Percentiles rank a stretch among this genome's conserved stretches.
phyloP scores from a whole-genome alignment of 2,888 invertebrate genomes.

The Rutpela maculata region DNA sequence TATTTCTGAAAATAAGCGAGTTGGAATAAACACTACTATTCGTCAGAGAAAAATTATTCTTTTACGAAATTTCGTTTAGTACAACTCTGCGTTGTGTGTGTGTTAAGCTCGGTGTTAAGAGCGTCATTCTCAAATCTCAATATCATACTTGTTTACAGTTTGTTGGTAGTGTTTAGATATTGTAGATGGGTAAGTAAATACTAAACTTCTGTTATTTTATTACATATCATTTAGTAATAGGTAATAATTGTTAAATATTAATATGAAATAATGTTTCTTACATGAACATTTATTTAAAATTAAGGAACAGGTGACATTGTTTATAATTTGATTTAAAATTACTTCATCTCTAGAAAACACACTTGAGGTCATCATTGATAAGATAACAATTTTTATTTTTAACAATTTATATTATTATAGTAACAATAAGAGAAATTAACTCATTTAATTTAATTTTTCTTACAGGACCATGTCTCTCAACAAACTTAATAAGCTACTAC shows the following conservation, averaged over 20 bases:
- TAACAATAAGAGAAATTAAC: too few species aligned
- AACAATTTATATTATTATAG: too few species aligned
- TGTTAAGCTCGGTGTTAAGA: neutral
- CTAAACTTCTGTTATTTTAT: too few species aligned
- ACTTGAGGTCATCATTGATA: neutral
- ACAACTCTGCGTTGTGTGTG: neutral
- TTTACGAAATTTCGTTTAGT: neutral
- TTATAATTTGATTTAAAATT: neutral
- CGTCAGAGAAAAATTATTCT: too few species aligned
- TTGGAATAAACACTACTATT: too few species aligned
- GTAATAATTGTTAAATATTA: too few species aligned
- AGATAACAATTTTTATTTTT: neutral
- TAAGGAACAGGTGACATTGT: neutral
- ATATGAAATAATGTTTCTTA: too few species aligned
- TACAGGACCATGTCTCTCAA: conserved; percentile 15
- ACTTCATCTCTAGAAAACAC: neutral
- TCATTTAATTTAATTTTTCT: too few species aligned
- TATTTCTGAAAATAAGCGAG: too few species aligned
- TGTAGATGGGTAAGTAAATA: neutral
- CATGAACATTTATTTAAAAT: too few species aligned
- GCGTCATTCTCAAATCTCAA: neutral
- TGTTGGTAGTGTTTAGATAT: neutral
- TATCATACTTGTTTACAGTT: neutral
- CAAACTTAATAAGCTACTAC: neutral
- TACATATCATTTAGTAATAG: too few species aligned